Evolutionary conservation across 1,140 invertebrate species (phyloP).

Genomic region (Trichonephila inaurata): DNA sequence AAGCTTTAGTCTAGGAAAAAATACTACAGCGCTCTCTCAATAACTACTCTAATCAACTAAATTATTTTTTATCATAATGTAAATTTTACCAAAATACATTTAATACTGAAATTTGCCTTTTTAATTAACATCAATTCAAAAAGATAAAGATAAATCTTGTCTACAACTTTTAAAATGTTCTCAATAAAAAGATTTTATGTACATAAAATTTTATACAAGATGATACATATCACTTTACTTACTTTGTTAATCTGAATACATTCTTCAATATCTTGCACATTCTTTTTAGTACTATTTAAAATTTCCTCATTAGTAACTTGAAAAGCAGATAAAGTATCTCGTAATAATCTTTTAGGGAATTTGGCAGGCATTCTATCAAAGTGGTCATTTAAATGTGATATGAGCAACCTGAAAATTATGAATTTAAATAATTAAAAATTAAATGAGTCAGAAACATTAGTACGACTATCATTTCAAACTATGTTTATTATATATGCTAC

Average conservation of each 20-base stretch:
- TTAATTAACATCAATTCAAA: too few species aligned
- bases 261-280: conserved; percentile 59
- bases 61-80: too few species aligned
- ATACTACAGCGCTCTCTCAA: too few species aligned
- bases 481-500: too few species aligned
- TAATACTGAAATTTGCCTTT: too few species aligned
- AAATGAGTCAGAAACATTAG: too few species aligned
- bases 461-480: too few species aligned
- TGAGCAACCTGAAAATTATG: conserved; percentile 78
- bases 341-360: conserved; percentile 79
- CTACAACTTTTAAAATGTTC: background rate
- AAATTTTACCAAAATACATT: too few species aligned
- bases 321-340: conserved; percentile 80
- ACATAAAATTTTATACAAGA: background rate
- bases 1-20: too few species aligned
- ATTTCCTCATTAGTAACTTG: conserved; percentile 80
- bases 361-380: conserved; percentile 78
- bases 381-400: conserved; percentile 79
- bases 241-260: conserved; percentile 76
- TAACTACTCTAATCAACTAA: too few species aligned
- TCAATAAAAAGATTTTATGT: background rate
- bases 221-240: background rate
- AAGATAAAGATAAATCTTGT: too few species aligned
- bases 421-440: too few species aligned
- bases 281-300: conserved; percentile 61